Evolutionary conservation across 2,888 invertebrate genomes (phyloP).

Genomic region (Xanthorhoe designata): DNA sequence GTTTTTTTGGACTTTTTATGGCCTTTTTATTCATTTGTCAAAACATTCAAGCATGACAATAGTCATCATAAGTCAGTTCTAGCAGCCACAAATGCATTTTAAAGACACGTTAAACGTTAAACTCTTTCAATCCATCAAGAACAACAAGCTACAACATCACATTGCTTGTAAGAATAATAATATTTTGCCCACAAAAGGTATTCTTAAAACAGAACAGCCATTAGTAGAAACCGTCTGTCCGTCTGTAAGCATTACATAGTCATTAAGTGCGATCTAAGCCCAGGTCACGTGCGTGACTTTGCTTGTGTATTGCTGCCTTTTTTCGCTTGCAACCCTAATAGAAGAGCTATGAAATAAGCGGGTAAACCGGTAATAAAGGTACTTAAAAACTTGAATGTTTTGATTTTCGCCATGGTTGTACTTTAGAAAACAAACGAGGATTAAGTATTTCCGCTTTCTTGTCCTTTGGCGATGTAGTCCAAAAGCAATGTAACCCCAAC

Average conservation of each 20-base stretch:
- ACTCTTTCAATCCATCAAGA: neutral
- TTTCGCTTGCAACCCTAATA: slow-evolving; percentile 59
- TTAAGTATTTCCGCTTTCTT: too few species aligned
- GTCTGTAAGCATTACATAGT: slow-evolving; percentile 64
- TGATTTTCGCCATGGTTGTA: too few species aligned
- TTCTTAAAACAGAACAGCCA: slow-evolving; percentile 29
- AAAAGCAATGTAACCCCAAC: too few species aligned
- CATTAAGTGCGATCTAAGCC: slow-evolving; percentile 62
- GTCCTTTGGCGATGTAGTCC: too few species aligned
- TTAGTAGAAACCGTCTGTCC: slow-evolving; percentile 33
- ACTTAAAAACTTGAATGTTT: too few species aligned
- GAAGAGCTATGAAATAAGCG: slow-evolving; percentile 48
- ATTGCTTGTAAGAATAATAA: neutral
- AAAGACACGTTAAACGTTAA: too few species aligned
- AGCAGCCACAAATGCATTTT: too few species aligned
- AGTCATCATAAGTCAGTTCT: too few species aligned
- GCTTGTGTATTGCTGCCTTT: slow-evolving; percentile 66
- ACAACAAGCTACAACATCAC: neutral
- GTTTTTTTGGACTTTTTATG: too few species aligned
- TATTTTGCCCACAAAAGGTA: slow-evolving; percentile 13
- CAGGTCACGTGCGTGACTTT: slow-evolving; percentile 63
- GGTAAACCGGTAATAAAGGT: neutral
- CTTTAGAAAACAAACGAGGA: too few species aligned
- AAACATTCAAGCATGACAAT: too few species aligned
- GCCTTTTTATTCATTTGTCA: too few species aligned